Evolutionary conservation across 2,888 invertebrate species (phyloP).

Genomic region (Caenorhabditis parvicauda): DNA sequence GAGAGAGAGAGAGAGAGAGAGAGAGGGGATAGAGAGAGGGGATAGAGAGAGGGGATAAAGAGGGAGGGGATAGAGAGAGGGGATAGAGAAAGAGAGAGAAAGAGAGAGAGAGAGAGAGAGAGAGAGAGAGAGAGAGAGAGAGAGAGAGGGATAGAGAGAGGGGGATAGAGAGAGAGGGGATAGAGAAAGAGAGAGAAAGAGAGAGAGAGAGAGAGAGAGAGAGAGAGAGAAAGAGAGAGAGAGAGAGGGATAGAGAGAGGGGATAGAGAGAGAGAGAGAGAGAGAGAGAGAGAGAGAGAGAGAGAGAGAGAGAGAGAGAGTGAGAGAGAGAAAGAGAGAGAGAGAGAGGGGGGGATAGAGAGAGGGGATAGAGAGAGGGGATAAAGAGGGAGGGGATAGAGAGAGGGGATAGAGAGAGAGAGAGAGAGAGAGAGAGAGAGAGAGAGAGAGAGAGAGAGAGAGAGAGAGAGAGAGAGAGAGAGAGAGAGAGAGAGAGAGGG

Average conservation of each 20-base stretch:
- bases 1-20: neutral
- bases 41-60: neutral
- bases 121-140: neutral
- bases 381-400: neutral
- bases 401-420: neutral
- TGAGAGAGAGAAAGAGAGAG: neutral
- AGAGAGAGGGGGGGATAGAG: neutral
- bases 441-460: neutral
- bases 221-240: conserved; percentile 10
- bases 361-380: neutral
- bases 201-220: neutral
- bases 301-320: neutral
- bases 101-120: neutral
- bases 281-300: neutral
- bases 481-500: neutral
- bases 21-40: neutral
- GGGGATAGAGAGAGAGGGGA: no score
- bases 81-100: neutral
- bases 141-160: neutral
- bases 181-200: conserved; percentile 5
- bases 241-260: neutral
- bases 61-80: neutral
- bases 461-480: neutral
- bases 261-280: neutral
- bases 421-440: neutral